Base-by-base conservation (phyloP, 2,888 invertebrate genomes). In the Eilema depressum region DNA sequence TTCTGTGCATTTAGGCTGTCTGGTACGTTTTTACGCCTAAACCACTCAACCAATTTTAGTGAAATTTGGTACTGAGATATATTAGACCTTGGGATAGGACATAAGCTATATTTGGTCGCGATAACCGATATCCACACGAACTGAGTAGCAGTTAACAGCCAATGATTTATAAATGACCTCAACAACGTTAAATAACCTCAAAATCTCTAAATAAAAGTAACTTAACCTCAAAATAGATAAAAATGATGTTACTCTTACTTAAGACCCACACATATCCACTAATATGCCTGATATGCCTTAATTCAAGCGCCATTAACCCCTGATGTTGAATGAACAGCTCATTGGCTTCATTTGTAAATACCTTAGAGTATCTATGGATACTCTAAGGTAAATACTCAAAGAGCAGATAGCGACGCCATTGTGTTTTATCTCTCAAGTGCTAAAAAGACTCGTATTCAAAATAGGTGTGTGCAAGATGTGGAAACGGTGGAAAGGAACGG, bases 371-470 rank as follows among this genome's bases (percentile, higher is more conserved):
- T n/a, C n/a, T n/a, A n/a, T n/a, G n/a, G n/a, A n/a, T n/a, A n/a
- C n/a, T n/a, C n/a, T n/a, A n/a, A n/a, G n/a, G n/a, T n/a, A n/a
- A n/a, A n/a, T n/a, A n/a, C n/a, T n/a, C n/a, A n/a, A n/a, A 61
- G 37, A 30, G n/a, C 41, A 63, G 65, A 66, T 61, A 66, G 14
- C 28, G 57, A 25, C 61, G 47, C n/a, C 33, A 70, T 70, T 70
- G 47, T 64, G 10, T 65, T 65, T 47, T 69, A 64, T 65, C 28
- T 67, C 7, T 47, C 26, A n/a, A 30, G 37, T 47, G 60, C 67
- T 61, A 61, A 67, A 63, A 67, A 61, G 33, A 60, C 61, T 67
- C 30, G 62, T 68, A 68, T 62, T 26, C 53, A 20, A 61, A 65
- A 25, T 20, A 56, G 56, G 17, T 65, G 33, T 57, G 25, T 33